phyloP scores from a whole-genome alignment of 2,113 vertebrate species.

The Corythaeola cristata region DNA sequence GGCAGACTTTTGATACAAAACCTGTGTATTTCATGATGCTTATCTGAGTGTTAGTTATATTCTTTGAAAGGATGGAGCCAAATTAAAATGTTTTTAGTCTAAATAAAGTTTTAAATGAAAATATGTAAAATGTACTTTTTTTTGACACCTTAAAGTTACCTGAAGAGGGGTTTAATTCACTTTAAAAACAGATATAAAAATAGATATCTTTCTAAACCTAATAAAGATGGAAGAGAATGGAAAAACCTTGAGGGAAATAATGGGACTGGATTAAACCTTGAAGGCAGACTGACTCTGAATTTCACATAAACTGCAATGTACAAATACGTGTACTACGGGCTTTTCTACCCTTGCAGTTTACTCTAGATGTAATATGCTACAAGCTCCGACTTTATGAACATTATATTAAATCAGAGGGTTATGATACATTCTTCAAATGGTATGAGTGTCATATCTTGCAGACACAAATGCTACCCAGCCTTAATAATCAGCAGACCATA shows the following conservation, averaged over 20 bases:
- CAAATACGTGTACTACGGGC: not conserved
- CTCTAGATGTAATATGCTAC: not conserved
- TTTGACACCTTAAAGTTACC: not conserved
- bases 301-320: not conserved
- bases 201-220: not conserved
- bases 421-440: not conserved
- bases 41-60: not conserved
- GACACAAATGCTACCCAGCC: not conserved
- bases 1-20: not conserved
- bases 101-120: not conserved
- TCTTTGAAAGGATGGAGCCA: not conserved
- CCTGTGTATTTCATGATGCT: not conserved
- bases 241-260: constrained; percentile 47
- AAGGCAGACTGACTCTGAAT: not conserved
- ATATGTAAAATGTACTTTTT: not conserved
- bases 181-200: not conserved
- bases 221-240: not conserved
- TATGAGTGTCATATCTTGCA: not conserved
- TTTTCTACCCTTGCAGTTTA: constrained; percentile 1
- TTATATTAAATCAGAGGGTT: not conserved
- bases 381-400: not conserved
- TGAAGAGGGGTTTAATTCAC: not conserved
- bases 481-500: not conserved
- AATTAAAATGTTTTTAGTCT: not conserved
- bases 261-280: not conserved